Base-by-base conservation (phyloP, 2,888 invertebrate species). In the Drosophila birchii region DNA sequence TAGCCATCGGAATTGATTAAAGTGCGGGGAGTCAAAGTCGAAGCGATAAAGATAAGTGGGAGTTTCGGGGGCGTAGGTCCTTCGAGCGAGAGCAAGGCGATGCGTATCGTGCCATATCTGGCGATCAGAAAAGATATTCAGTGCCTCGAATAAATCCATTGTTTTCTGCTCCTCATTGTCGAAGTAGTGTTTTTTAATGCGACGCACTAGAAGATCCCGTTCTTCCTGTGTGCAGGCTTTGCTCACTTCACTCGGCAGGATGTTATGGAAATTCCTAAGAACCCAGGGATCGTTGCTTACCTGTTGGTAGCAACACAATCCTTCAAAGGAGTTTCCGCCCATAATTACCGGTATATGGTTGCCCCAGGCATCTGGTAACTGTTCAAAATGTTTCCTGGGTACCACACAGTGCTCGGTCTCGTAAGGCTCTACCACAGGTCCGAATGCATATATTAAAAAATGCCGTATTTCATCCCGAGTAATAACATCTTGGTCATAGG, bases 41-140 rank as follows among this genome's bases (percentile, higher is more conserved):
- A 92, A 92, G 20, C 91, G 89, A 59, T 92, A 92, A 0, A 92
- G 78, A 63, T 90, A 92, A 4, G 92, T 92, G 36, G 90, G 79
- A 2, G 78, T 49, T 4, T 60, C 59, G 0, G 76, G 38, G 0
- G 88, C 86, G 67, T 88, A 86, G 0, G 80, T 79, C 1, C 81
- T 38, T 9, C 92, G 88, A 0, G 90, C 84, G 55, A 89, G 74
- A 1, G 90, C 69, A 1, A 86, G 68, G 6, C 92, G 88, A 44
- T 89, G 87, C 3, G 90, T 73, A 47, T 89, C 90, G 63, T 92
- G 92, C 90, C 91, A 91, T 68, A 92, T 62, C 32, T 81, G 81
- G 1, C 87, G 75, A 47, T 84, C 72, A 7, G 85, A 85, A 55
- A 74, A 75, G 36, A 83, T 78, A 3, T 61, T 38, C 1, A 86